Evolutionary conservation across 2,113 vertebrate species (phyloP).

Genomic region (Anoura caudifer): DNA sequence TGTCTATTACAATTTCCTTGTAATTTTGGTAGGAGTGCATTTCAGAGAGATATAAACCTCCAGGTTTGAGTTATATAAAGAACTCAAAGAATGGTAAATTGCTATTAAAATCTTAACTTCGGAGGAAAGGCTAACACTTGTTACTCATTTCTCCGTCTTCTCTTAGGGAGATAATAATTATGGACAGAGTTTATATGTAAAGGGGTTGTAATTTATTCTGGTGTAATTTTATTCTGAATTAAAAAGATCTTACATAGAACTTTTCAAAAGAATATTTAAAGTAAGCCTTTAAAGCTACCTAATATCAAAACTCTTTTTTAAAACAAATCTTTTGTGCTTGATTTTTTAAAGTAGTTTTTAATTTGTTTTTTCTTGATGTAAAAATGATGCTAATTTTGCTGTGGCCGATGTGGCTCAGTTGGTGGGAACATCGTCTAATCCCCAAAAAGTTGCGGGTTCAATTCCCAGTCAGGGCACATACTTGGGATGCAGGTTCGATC

Average conservation of each 20-base stretch:
- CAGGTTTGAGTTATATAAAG: not conserved
- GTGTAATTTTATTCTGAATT: not conserved
- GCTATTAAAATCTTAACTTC: not conserved
- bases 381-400: not conserved
- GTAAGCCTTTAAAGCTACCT: not conserved
- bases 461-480: too few relatives aligned
- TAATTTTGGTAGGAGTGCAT: not conserved
- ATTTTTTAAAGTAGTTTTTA: not conserved
- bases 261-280: slow-evolving; percentile 32
- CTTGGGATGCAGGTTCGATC: too few relatives aligned
- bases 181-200: not conserved
- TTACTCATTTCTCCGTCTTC: not conserved
- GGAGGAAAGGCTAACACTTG: not conserved
- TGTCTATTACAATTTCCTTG: not conserved
- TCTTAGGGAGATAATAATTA: not conserved
- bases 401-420: too few relatives aligned
- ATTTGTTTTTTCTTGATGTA: not conserved
- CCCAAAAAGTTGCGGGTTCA: too few relatives aligned
- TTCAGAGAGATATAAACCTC: not conserved
- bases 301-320: not conserved
- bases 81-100: not conserved
- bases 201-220: slow-evolving; percentile 8
- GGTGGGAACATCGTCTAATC: too few relatives aligned
- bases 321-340: slow-evolving; percentile 25
- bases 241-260: not conserved